phyloP scores from a whole-genome alignment of 2,888 invertebrate genomes.

The Mycalesis mineus region DNA sequence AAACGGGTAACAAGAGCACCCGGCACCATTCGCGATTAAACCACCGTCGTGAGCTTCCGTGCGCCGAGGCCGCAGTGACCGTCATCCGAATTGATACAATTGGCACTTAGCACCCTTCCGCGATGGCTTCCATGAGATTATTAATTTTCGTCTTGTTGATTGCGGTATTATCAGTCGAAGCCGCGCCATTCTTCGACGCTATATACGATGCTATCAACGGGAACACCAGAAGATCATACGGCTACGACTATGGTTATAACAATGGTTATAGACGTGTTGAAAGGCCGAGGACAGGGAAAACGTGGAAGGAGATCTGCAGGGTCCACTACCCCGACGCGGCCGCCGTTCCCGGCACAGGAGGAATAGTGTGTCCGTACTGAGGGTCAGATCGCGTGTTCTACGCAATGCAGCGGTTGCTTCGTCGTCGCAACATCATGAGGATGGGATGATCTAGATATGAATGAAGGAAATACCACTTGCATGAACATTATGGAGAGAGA shows the following conservation, averaged over 20 bases:
- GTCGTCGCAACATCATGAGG: conserved; percentile 73
- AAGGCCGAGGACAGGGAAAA: conserved; percentile 62
- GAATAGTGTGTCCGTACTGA: conserved; percentile 81
- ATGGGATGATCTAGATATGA: conserved; percentile 56
- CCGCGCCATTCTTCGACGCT: conserved; percentile 69
- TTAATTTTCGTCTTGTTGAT: conserved; percentile 40
- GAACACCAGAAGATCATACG: conserved; percentile 59
- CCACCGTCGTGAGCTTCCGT: conserved; percentile 67
- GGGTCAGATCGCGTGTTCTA: conserved; percentile 77
- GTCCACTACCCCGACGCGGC: conserved; percentile 80
- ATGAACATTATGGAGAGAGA: neutral
- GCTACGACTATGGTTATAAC: conserved; percentile 47
- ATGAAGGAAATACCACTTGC: conserved; percentile 4
- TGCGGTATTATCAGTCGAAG: conserved; percentile 44
- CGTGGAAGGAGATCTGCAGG: conserved; percentile 84
- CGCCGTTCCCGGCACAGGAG: conserved; percentile 72
- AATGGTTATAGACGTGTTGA: conserved; percentile 41
- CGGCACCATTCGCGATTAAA: conserved; percentile 72
- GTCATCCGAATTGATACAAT: conserved; percentile 68
- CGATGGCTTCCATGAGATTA: conserved; percentile 55
- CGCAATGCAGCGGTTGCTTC: conserved; percentile 72
- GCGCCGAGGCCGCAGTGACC: conserved; percentile 63
- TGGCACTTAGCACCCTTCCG: conserved; percentile 63
- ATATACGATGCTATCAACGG: conserved; percentile 68
- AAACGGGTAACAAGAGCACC: conserved; percentile 61